These are phyloP conservation scores for Notiomystis cincta DNA, from an alignment of 2,113 vertebrate genomes.

Conservation along the genomic window DNA sequence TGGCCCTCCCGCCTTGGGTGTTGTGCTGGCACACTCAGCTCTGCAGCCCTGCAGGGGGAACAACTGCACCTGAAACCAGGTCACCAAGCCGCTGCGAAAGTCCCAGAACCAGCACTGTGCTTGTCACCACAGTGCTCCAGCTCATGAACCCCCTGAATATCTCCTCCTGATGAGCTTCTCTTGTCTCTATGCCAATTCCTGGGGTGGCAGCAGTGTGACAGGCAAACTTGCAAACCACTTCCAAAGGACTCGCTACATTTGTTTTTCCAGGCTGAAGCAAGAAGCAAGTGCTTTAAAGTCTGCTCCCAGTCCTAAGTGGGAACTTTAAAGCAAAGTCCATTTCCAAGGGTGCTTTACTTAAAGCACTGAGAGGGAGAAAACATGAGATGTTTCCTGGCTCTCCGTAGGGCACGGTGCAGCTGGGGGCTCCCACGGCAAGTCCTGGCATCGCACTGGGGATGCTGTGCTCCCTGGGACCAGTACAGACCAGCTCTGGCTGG, in stretches of 20 bases:
- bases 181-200: background rate
- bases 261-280: background rate
- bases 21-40: background rate
- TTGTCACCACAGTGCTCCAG: background rate
- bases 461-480: background rate
- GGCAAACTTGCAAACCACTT: background rate
- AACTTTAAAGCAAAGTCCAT: background rate
- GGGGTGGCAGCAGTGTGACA: background rate
- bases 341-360: background rate
- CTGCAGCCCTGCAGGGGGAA: background rate
- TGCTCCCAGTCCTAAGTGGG: background rate
- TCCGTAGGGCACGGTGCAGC: background rate
- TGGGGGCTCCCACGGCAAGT: background rate
- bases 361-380: background rate
- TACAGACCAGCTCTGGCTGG: background rate
- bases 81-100: background rate
- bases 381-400: background rate
- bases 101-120: background rate
- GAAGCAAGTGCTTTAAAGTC: background rate
- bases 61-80: constrained; percentile 23
- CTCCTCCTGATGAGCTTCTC: background rate
- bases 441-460: accelerated
- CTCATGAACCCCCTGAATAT: background rate
- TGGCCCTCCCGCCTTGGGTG: accelerated
- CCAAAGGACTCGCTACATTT: background rate